phyloP scores from a whole-genome alignment of 2,888 invertebrate species.

The Aromia moschata region DNA sequence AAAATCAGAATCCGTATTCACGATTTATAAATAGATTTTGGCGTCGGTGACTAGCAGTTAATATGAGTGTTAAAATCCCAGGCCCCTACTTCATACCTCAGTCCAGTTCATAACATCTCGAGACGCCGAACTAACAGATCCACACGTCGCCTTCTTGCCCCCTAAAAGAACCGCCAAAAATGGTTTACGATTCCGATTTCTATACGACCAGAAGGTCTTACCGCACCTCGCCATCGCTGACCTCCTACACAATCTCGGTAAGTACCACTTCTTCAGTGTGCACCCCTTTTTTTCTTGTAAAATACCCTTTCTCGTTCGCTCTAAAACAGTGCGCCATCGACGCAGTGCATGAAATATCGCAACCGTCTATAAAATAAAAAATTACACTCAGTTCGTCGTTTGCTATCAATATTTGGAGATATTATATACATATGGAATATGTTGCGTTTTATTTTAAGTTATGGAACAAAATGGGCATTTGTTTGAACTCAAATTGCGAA shows the following conservation, averaged over 20 bases:
- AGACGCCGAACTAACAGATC: conserved; percentile 50
- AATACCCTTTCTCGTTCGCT: neutral
- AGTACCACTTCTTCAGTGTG: conserved; percentile 63
- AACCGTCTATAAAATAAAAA: neutral
- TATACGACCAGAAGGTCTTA: conserved; percentile 88
- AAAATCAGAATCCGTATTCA: conserved; percentile 28
- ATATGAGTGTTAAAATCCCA: conserved; percentile 51
- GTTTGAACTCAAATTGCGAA: too few species aligned
- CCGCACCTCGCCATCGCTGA: conserved; percentile 73
- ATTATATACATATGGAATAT: too few species aligned
- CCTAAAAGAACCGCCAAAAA: too few species aligned
- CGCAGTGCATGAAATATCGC: neutral
- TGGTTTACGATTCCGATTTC: conserved; percentile 95
- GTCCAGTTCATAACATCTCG: conserved; percentile 56
- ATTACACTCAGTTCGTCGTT: too few species aligned
- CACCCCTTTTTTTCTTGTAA: neutral
- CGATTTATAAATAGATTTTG: conserved; percentile 36
- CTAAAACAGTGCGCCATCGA: neutral
- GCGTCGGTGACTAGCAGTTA: conserved; percentile 21
- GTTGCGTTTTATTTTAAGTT: too few species aligned
- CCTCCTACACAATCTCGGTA: conserved; percentile 84
- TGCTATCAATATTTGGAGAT: too few species aligned
- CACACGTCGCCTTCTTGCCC: conserved; percentile 33
- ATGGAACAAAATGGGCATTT: too few species aligned
- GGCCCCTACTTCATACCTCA: conserved; percentile 48